phyloP scores from a whole-genome alignment of 2,888 invertebrate genomes.

The Nemapogon koenigi region DNA sequence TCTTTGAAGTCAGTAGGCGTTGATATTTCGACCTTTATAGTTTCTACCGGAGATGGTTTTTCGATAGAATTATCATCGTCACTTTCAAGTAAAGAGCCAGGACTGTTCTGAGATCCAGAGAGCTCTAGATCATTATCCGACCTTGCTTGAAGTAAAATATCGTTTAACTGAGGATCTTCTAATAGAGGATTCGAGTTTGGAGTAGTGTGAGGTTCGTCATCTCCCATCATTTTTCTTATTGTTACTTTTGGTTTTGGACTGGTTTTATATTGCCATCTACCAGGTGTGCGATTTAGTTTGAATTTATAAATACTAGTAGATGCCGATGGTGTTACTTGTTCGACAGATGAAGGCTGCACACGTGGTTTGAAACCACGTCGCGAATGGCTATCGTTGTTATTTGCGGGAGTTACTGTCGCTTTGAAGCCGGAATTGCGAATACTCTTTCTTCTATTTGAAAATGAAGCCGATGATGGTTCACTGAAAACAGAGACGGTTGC shows the following conservation, averaged over 20 bases:
- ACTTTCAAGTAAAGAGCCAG: constrained; percentile 66
- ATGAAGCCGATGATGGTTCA: constrained; percentile 53
- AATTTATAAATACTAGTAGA: constrained; percentile 78
- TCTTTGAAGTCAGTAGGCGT: constrained; percentile 86
- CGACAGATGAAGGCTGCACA: constrained; percentile 61
- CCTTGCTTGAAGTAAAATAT: constrained; percentile 62
- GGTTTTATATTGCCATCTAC: constrained; percentile 91
- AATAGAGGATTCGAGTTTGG: constrained; percentile 46
- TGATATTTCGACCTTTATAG: constrained; percentile 86
- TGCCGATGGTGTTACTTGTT: constrained; percentile 50
- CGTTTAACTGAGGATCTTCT: constrained; percentile 55
- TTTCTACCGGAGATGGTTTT: constrained; percentile 74
- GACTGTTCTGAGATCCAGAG: constrained; percentile 71
- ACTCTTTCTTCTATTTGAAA: constrained; percentile 59
- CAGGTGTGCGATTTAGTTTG: constrained; percentile 81
- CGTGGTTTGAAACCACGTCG: constrained; percentile 76
- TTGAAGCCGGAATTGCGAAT: constrained; percentile 50
- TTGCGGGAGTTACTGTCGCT: constrained; percentile 41
- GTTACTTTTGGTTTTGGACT: constrained; percentile 86
- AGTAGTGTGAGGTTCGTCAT: constrained; percentile 56
- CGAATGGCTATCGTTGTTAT: constrained; percentile 41
- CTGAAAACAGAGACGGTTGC: constrained; percentile 73
- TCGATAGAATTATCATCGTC: constrained; percentile 70
- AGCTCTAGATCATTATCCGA: constrained; percentile 74
- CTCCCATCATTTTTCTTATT: constrained; percentile 73